phyloP scores from a whole-genome alignment of 2,113 vertebrate genomes.

The Cololabis saira region DNA sequence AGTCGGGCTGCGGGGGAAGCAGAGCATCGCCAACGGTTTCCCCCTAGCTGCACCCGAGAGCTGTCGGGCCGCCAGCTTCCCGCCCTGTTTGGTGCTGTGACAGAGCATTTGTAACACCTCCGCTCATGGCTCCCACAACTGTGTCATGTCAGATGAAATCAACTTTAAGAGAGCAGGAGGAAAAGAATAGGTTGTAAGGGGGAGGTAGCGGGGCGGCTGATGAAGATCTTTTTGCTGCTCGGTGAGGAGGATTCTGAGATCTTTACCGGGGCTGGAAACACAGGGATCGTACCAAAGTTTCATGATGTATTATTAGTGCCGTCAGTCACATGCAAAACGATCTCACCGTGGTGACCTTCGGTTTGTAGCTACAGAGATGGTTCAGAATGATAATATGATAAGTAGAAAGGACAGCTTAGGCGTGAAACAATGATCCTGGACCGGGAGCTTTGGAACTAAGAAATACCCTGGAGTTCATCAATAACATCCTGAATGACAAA shows the following conservation, averaged over 20 bases:
- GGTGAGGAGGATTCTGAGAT: conserved; percentile 25
- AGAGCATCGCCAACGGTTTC: conserved; percentile 39
- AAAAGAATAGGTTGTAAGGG: conserved; percentile 34
- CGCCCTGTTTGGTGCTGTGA: conserved; percentile 58
- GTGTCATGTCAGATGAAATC: conserved; percentile 68
- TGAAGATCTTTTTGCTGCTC: conserved; percentile 33
- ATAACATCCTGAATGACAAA: too few relatives aligned
- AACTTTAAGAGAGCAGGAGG: conserved; percentile 44
- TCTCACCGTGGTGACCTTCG: background rate
- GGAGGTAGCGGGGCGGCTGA: conserved; percentile 2
- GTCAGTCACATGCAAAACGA: conserved; percentile 37
- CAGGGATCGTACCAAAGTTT: conserved; percentile 22
- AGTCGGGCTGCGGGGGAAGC: conserved; percentile 58
- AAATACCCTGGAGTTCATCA: background rate
- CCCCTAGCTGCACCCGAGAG: conserved; percentile 45
- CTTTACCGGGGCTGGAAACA: conserved; percentile 30
- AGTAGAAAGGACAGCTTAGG: background rate
- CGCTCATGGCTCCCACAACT: conserved; percentile 60
- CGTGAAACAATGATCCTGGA: background rate
- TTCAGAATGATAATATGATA: conserved; percentile 23
- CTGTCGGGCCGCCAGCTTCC: conserved; percentile 56
- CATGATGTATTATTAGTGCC: conserved; percentile 40
- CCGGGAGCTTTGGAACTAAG: background rate
- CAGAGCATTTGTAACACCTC: conserved; percentile 69
- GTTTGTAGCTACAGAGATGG: conserved; percentile 11